Base-by-base conservation (phyloP, 2,797 vertebrate genomes). In the Sparidentex hasta region DNA sequence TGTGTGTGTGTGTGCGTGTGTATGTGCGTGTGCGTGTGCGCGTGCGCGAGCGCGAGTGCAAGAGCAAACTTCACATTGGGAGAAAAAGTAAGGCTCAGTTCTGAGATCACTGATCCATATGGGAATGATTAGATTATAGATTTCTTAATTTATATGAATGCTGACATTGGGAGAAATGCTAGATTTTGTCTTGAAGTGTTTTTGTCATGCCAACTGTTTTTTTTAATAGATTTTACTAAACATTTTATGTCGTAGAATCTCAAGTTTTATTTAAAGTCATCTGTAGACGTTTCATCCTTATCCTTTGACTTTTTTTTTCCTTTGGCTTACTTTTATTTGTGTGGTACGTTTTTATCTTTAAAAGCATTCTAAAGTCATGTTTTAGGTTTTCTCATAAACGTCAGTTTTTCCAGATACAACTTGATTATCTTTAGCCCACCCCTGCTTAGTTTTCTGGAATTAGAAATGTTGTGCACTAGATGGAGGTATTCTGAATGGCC, bases 81-180 rank as follows among this genome's bases (percentile, higher is more conserved):
- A 88, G 70, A 64, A 29, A 78, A 68, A 56, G 73, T 65, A 66
- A 72, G 65, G 38, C 38, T 38, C 63, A 76, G 56, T 59, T 84
- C 46, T 29, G 59, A 41, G 6, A 74, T 76, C 77, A 82, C 71
- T 80, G 61, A 75, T 86, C 54, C 52, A 20, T n/a, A 11, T 83
- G 73, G 78, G 78, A 87, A 62, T 11, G 29, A 64, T 71, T 82
- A 5, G 58, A 65, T 25, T 1, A 61, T 72, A 56, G 71, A 27
- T 77, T 69, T 73, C 18, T 73, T 90, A 58, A 91, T 85, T 90
- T 88, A 82, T 90, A 67, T 65, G 7, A 61, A 17, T 47, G n/a
- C 62, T 56, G 17, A 61, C 7, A 48, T 74, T 64, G 82, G 80
- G 84, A 89, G 59, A 16, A 43, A 20, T 64, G 48, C 7, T 62